phyloP scores from a whole-genome alignment of 1,140 invertebrate genomes.

The Bombus picipes region DNA sequence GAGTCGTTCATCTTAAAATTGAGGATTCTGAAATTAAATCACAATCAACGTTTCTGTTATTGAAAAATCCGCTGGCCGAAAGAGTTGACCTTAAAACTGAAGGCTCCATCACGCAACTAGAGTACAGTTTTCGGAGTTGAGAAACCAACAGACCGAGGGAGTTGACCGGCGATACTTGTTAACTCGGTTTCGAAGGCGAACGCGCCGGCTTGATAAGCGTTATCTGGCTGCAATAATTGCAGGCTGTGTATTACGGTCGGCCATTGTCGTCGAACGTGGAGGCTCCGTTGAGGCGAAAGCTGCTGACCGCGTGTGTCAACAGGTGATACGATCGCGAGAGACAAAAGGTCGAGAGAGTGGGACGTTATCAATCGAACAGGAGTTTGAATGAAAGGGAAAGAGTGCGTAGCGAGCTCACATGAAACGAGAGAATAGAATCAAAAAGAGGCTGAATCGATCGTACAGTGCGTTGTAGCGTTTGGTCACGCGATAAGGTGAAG shows the following conservation, averaged over 20 bases:
- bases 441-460: no score
- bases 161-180: constrained; percentile 5
- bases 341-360: not conserved
- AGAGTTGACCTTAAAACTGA: no score
- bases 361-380: not conserved
- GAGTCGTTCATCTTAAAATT: not conserved
- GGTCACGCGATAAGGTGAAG: constrained; percentile 28
- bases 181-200: constrained; percentile 21
- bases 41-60: not conserved
- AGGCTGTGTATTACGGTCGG: not conserved
- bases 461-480: not conserved
- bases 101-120: not conserved
- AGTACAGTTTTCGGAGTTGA: not conserved
- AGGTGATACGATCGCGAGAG: constrained; percentile 26
- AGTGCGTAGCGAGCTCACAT: no score
- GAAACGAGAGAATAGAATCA: no score
- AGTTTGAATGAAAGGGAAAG: not conserved
- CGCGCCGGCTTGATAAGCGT: constrained; percentile 41
- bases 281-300: not conserved
- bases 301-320: constrained; percentile 28
- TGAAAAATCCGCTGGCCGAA: not conserved
- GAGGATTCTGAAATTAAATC: not conserved
- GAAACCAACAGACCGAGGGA: not conserved
- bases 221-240: constrained; percentile 36
- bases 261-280: constrained; percentile 20